A percentile compares a stretch with the other conserved stretches of the same genome.
These are phyloP conservation scores for Toxotes lorentzi DNA, from an alignment of 2,797 vertebrate genomes.

Conservation along the genomic window DNA sequence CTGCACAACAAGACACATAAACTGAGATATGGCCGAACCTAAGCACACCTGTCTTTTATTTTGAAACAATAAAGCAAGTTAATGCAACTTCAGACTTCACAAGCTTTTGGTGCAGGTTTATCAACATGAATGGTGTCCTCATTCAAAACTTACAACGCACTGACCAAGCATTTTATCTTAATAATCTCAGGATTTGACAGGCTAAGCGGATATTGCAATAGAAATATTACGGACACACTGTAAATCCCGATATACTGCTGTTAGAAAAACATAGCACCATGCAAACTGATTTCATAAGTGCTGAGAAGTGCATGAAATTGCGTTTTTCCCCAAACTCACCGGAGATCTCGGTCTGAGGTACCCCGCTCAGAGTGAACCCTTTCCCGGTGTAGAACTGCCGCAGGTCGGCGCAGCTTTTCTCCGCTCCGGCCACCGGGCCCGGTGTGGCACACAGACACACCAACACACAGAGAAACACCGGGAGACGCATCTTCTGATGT, in stretches of 20 bases:
- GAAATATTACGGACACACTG: not conserved
- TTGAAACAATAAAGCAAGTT: conserved; percentile 9
- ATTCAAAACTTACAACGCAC: not conserved
- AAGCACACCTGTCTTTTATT: not conserved
- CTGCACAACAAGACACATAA: conserved; percentile 2
- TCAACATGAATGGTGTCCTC: not conserved
- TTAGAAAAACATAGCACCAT: not conserved
- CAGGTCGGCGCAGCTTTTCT: conserved; percentile 91
- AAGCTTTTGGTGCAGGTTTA: conserved; percentile 20
- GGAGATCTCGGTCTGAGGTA: conserved; percentile 94
- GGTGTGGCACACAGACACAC: conserved; percentile 71
- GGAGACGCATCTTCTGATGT: conserved; percentile 83
- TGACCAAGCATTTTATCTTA: not conserved
- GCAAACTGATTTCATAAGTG: conserved; percentile 1
- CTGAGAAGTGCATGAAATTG: not conserved
- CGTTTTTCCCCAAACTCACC: conserved; percentile 85
- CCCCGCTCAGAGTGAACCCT: conserved; percentile 91
- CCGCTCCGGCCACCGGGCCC: conserved; percentile 73
- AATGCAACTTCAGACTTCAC: conserved; percentile 33
- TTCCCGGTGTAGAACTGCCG: conserved; percentile 95
- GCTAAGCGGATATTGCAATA: not conserved
- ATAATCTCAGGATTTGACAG: no score
- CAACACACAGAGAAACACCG: conserved; percentile 58
- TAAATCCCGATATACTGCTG: not conserved
- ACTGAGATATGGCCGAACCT: not conserved